Evolutionary conservation across 2,113 vertebrate species (phyloP).

Genomic region (Epinephelus lanceolatus): DNA sequence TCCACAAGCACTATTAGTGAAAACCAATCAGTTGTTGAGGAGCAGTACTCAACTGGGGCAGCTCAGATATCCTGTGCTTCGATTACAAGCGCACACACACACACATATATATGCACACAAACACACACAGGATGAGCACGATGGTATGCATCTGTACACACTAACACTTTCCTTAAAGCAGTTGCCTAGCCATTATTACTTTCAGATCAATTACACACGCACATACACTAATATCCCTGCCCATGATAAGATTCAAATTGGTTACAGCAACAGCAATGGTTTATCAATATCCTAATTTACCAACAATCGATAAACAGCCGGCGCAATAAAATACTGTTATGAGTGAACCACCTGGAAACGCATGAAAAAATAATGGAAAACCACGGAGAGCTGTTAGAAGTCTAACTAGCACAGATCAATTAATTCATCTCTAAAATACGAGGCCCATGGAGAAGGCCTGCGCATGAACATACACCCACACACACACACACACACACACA

Average conservation of each 20-base stretch:
- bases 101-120: not conserved
- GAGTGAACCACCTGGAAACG: constrained; percentile 61
- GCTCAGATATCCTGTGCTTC: not conserved
- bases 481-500: constrained; percentile 9
- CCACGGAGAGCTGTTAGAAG: constrained; percentile 5
- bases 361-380: constrained; percentile 51
- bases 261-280: constrained; percentile 68
- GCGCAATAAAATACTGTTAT: constrained; percentile 75
- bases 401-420: constrained; percentile 22
- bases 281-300: constrained; percentile 82
- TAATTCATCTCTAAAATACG: constrained; percentile 32
- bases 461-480: not conserved
- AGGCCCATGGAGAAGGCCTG: constrained; percentile 1
- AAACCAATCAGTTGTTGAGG: not conserved
- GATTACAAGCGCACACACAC: not conserved
- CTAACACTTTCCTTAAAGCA: constrained; percentile 1
- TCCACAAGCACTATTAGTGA: not conserved
- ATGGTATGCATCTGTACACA: constrained; percentile 2
- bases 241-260: constrained; percentile 76
- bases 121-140: not conserved
- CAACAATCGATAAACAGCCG: constrained; percentile 68
- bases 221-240: constrained; percentile 59
- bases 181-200: constrained; percentile 34
- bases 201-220: constrained; percentile 70
- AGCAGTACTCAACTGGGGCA: not conserved